Evolutionary conservation across 2,888 invertebrate species (phyloP).

Genomic region (Polylopha cassiicola): DNA sequence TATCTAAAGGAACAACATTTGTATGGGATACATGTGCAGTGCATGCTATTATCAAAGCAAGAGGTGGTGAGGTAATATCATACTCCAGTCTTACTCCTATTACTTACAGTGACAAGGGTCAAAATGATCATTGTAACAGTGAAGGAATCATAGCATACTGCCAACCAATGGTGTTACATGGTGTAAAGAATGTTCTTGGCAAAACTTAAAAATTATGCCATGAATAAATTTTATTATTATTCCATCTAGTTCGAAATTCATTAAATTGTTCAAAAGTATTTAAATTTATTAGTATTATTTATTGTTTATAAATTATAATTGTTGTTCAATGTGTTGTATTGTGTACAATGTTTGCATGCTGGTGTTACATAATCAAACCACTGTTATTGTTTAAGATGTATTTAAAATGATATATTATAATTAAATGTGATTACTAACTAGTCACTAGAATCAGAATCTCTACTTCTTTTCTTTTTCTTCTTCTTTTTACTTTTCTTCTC

Average conservation of each 20-base stretch:
- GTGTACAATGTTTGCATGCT: constrained; percentile 5
- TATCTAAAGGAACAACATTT: constrained; percentile 88
- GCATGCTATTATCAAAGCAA: constrained; percentile 87
- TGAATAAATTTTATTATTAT: too few species aligned
- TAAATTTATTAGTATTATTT: neutral
- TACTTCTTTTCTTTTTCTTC: constrained; percentile 52
- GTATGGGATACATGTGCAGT: constrained; percentile 96
- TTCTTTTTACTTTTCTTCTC: constrained; percentile 64
- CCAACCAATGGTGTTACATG: constrained; percentile 36
- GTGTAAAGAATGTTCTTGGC: constrained; percentile 36
- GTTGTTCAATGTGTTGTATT: constrained; percentile 6
- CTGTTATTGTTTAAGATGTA: too few species aligned
- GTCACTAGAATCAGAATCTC: constrained; percentile 41
- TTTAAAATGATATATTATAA: too few species aligned
- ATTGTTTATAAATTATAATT: constrained; percentile 1
- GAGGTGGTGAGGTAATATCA: constrained; percentile 84
- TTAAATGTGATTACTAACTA: constrained; percentile 15
- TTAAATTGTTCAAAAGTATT: too few species aligned
- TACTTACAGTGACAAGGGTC: constrained; percentile 48
- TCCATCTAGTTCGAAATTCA: too few species aligned
- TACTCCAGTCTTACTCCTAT: constrained; percentile 42
- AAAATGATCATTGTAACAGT: constrained; percentile 54
- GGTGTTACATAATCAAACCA: too few species aligned
- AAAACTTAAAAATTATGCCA: constrained; percentile 2
- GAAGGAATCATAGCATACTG: constrained; percentile 60